Percentiles rank a stretch among this genome's conserved stretches.
Evolutionary conservation across 2,797 vertebrate species (phyloP).

Genomic region (Peromyscus attwateri): DNA sequence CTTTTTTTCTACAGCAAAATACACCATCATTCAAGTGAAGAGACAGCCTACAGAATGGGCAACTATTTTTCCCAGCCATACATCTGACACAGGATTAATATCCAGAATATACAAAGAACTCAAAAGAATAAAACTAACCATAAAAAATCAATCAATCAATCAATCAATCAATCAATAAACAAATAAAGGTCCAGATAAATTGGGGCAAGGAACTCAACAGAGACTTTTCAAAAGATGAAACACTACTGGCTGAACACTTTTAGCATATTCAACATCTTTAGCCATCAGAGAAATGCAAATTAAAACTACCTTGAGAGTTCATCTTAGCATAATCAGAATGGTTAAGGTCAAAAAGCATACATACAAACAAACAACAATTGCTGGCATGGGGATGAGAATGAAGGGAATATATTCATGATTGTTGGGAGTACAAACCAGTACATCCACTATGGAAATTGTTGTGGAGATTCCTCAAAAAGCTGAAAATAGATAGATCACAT

Average conservation of each 20-base stretch:
- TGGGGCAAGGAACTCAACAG: not conserved
- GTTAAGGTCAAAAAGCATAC: not conserved
- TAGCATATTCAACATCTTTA: not conserved
- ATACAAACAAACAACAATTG: not conserved
- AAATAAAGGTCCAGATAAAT: not conserved
- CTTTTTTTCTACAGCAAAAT: not conserved
- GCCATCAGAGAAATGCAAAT: not conserved
- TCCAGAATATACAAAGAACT: not conserved
- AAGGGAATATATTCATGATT: too few species aligned
- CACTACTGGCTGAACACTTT: not conserved
- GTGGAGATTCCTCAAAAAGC: not conserved
- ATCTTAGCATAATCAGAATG: not conserved
- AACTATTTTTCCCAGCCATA: not conserved
- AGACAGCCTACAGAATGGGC: not conserved
- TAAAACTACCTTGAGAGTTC: not conserved
- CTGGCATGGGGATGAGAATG: not conserved
- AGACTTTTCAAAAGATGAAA: not conserved
- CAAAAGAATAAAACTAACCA: not conserved
- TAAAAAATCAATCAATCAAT: not conserved
- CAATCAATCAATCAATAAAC: too few species aligned
- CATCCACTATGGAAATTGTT: not conserved
- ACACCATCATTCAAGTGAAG: not conserved
- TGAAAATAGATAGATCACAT: not conserved
- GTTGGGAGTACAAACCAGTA: not conserved
- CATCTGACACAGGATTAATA: not conserved